Evolutionary conservation across 2,113 vertebrate genomes (phyloP).

Genomic region (Esox niger): DNA sequence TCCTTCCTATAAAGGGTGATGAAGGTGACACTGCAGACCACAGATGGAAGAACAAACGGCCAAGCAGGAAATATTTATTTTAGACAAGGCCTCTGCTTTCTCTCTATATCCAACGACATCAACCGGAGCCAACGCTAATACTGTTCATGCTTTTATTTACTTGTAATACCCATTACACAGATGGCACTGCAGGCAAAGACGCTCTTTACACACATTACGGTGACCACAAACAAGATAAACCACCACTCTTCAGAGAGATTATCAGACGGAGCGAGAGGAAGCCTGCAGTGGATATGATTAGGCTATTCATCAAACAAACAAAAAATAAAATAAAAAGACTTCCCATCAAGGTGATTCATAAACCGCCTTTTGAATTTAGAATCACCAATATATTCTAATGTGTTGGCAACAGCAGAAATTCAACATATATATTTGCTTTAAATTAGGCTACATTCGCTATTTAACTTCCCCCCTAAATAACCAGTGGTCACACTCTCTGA

Average conservation of each 20-base stretch:
- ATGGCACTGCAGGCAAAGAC: slow-evolving; percentile 54
- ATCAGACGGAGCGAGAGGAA: slow-evolving; percentile 43
- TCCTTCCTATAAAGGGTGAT: not conserved
- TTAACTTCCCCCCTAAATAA: not conserved
- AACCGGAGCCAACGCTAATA: slow-evolving; percentile 46
- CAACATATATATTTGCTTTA: too few species aligned
- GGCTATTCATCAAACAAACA: slow-evolving; percentile 54
- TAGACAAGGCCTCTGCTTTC: slow-evolving; percentile 44
- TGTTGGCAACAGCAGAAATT: too few species aligned
- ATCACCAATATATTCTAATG: slow-evolving; percentile 15
- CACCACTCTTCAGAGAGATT: slow-evolving; percentile 53
- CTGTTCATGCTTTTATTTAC: slow-evolving; percentile 62
- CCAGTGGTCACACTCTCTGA: not conserved
- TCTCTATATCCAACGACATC: slow-evolving; percentile 35
- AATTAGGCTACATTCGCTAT: not conserved
- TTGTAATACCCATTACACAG: slow-evolving; percentile 58
- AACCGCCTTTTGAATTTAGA: slow-evolving; percentile 24
- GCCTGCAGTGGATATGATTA: slow-evolving; percentile 56
- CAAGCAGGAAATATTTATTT: slow-evolving; percentile 8
- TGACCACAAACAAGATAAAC: slow-evolving; percentile 63
- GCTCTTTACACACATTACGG: slow-evolving; percentile 66
- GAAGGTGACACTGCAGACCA: not conserved
- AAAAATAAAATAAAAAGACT: too few species aligned
- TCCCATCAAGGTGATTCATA: slow-evolving; percentile 20
- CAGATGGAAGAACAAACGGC: not conserved